Percentiles rank a stretch among this genome's conserved stretches.
These are phyloP conservation scores for Egretta garzetta DNA, from an alignment of 2,113 vertebrate genomes.

Conservation along the genomic window DNA sequence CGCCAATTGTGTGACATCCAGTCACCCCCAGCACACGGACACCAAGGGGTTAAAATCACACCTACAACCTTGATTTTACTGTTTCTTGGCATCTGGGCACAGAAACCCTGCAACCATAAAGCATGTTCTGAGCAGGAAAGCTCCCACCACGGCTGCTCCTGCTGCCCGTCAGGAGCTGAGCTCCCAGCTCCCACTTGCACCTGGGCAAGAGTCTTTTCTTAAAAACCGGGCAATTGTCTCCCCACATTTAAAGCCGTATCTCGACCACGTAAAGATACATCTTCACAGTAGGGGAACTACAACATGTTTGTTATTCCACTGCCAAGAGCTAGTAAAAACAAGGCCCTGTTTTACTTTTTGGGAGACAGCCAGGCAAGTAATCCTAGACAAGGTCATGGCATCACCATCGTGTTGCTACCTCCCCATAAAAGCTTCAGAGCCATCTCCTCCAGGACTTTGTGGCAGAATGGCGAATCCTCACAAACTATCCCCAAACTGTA, in stretches of 20 bases:
- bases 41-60: neutral
- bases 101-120: neutral
- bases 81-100: neutral
- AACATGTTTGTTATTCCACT: neutral
- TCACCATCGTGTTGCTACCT: neutral
- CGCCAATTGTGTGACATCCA: neutral
- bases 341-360: neutral
- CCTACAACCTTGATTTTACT: neutral
- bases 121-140: neutral
- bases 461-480: neutral
- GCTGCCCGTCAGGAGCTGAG: neutral
- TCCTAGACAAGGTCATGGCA: neutral
- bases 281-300: neutral
- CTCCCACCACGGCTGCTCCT: neutral
- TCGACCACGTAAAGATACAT: neutral
- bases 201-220: neutral
- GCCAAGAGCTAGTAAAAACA: neutral
- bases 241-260: neutral
- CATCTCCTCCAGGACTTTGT: neutral
- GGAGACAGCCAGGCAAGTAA: neutral
- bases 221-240: neutral
- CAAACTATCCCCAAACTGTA: neutral
- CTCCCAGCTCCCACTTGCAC: neutral
- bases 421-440: neutral
- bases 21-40: fast-evolving